These are phyloP conservation scores for Temnothorax longispinosus DNA, from an alignment of 1,140 invertebrate genomes.

Conservation along the genomic window DNA sequence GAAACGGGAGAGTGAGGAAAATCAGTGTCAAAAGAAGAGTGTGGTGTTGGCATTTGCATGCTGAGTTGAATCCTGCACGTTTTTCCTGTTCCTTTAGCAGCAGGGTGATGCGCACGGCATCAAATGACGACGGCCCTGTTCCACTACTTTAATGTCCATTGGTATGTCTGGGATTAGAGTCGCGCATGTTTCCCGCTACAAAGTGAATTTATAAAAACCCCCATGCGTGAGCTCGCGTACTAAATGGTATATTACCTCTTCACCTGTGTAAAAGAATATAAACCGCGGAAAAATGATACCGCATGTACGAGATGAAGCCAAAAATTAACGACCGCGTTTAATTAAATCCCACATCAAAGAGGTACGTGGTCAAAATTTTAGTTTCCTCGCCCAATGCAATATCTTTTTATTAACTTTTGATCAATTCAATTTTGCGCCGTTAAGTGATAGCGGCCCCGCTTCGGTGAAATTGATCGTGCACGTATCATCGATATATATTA, in stretches of 20 bases:
- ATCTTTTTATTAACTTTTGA: not conserved
- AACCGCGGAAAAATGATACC: conserved; percentile 64
- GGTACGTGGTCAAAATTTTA: conserved; percentile 22
- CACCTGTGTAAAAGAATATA: not conserved
- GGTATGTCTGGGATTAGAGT: conserved; percentile 46
- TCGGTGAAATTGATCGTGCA: not conserved
- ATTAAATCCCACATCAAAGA: conserved; percentile 42
- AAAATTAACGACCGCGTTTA: conserved; percentile 69
- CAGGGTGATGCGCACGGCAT: conserved; percentile 32
- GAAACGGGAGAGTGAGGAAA: conserved; percentile 19
- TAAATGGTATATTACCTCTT: conserved; percentile 52
- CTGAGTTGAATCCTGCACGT: not conserved
- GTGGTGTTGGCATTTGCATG: conserved; percentile 73
- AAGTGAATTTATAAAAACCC: conserved; percentile 45
- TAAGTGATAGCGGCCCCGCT: not conserved
- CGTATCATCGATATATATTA: not conserved
- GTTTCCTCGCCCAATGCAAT: not conserved
- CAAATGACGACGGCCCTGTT: conserved; percentile 59
- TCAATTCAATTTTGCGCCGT: not conserved
- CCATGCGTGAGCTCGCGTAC: not conserved
- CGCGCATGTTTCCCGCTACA: conserved; percentile 15
- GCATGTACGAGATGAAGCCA: conserved; percentile 59
- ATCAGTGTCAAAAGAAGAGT: conserved; percentile 67
- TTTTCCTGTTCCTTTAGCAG: not conserved
- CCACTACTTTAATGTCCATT: conserved; percentile 63